phyloP scores from a whole-genome alignment of 2,797 vertebrate genomes.

The Gouania willdenowi region DNA sequence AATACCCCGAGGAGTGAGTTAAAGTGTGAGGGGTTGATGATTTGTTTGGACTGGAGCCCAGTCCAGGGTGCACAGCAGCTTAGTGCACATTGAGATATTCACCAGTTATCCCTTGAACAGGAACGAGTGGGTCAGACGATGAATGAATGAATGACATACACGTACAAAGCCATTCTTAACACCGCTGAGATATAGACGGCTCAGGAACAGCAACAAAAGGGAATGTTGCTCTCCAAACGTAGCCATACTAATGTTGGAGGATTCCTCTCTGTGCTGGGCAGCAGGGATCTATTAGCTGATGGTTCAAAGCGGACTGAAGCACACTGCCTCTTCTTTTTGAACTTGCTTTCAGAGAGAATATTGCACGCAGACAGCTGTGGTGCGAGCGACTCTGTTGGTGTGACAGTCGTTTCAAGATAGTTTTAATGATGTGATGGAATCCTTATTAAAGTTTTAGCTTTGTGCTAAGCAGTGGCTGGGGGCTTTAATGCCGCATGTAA shows the following conservation, averaged over 20 bases:
- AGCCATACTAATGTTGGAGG: slow-evolving; percentile 28
- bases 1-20: too few relatives aligned
- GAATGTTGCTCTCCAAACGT: slow-evolving; percentile 19
- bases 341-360: slow-evolving; percentile 60
- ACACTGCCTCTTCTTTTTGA: slow-evolving; percentile 54
- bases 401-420: slow-evolving; percentile 35
- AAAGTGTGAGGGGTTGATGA: too few relatives aligned
- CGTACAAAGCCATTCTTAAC: too few relatives aligned
- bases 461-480: slow-evolving; percentile 11
- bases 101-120: too few relatives aligned
- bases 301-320: slow-evolving; percentile 53
- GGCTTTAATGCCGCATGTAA: slow-evolving; percentile 7
- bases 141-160: too few relatives aligned
- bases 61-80: too few relatives aligned
- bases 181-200: slow-evolving; percentile 15
- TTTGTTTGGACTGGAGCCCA: too few relatives aligned
- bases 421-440: slow-evolving; percentile 55
- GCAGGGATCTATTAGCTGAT: slow-evolving; percentile 20
- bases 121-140: too few relatives aligned
- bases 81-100: too few relatives aligned
- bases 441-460: slow-evolving; percentile 27
- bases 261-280: slow-evolving; percentile 18
- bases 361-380: slow-evolving; percentile 45
- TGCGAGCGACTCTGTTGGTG: slow-evolving; percentile 33
- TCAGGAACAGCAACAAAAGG: slow-evolving; percentile 18